Evolutionary conservation across 2,113 vertebrate genomes (phyloP), one percentile per base, ranked within the genome.

Genomic region (Lagenorhynchus albirostris): DNA sequence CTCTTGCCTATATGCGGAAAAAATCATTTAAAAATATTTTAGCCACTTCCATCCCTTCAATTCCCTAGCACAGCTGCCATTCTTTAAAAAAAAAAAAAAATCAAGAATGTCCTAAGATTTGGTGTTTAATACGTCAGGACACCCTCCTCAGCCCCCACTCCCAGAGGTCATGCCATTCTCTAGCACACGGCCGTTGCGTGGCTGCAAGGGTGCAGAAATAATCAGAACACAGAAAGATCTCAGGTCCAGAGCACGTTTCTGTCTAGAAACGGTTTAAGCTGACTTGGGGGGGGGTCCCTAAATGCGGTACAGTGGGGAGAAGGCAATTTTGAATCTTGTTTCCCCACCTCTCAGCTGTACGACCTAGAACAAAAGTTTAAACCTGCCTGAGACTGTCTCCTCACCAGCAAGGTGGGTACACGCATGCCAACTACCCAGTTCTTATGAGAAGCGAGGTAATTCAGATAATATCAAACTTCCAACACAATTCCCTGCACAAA

Each of bases 1-100:
- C 97, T 96, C 92, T 81, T 92, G 96, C 86, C 68, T 97, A 77
- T 77, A 88, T 77, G 79, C 62, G 87, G 96, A 84, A 86, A 96
- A 98, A 98, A 97, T 70, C 25, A 96, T 97, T 97, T 96, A 97
- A 95, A 96, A 94, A 97, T 97, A 97, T 97, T 97, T 96, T 94
- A 96, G 94, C 91, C 94, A 94, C 86, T 97, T 98, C 89, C 73
- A 44, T 94, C 85, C 76, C 92, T 94, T 53, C 63, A 87, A 41
- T 63, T 47, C n/a, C 14, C 33, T 44, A n/a, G 62, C 50, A 70
- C 74, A 84, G 89, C 85, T 97, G 89, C 85, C 73, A 55, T 77
- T 58, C 29, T 74, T 71, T 9, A 9, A 18, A 8, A 83, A 23
- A 15, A 9, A 41, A 8, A 83, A 20, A 15, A 9, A 41, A 33